phyloP scores from a whole-genome alignment of 2,888 invertebrate genomes.

The Phengaris arion region DNA sequence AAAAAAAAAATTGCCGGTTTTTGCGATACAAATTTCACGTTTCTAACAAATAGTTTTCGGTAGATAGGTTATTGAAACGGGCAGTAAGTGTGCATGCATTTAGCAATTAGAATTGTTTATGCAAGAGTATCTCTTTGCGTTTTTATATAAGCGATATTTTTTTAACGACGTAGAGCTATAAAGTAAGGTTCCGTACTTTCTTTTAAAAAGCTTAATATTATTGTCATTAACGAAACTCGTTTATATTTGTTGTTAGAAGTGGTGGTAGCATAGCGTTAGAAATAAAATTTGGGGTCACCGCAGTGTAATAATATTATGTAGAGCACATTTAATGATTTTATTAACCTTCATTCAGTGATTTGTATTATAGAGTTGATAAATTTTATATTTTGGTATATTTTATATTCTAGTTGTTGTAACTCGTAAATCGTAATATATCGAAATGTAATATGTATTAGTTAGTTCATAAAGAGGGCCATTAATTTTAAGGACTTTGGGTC shows the following conservation, averaged over 20 bases:
- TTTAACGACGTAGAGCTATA: background rate
- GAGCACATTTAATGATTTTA: constrained; percentile 28
- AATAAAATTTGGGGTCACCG: constrained; percentile 5
- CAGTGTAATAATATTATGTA: constrained; percentile 15
- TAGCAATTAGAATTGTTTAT: background rate
- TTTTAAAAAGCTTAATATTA: background rate
- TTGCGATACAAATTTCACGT: too few species aligned
- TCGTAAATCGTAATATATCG: background rate
- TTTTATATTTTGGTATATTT: background rate
- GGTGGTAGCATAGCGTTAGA: background rate
- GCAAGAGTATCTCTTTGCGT: constrained; percentile 12
- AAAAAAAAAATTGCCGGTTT: too few species aligned
- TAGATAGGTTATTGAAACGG: too few species aligned
- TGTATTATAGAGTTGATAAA: background rate
- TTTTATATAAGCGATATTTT: constrained; percentile 1
- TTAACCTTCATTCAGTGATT: constrained; percentile 1
- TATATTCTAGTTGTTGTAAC: background rate
- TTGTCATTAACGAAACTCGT: background rate
- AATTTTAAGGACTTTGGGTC: too few species aligned
- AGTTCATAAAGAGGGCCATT: too few species aligned
- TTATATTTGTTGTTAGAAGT: background rate
- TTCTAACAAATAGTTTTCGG: too few species aligned
- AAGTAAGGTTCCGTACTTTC: constrained; percentile 1
- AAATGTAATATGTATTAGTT: too few species aligned
- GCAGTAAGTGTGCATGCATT: background rate